Base-by-base conservation (phyloP, 2,797 vertebrate species). In the Podarcis lilfordi region DNA sequence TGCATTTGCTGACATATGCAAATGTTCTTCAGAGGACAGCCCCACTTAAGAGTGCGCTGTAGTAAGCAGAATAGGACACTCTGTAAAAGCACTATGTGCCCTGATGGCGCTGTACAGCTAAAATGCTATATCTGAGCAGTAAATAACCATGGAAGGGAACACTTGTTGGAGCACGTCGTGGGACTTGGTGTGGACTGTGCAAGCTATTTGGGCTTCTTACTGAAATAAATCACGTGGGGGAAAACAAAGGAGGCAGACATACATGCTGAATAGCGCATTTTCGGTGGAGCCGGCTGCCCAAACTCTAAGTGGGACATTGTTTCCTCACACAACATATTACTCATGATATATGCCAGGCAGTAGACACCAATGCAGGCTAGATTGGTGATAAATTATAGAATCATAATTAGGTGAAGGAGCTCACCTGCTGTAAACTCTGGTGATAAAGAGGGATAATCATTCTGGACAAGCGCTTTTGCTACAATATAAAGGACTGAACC, bases 301-400 rank as follows among this genome's bases (percentile, higher is more conserved):
- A 96, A 95, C 89, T 92, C 92, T 91, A 96, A 90, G 95, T 95
- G 93, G 93, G 88, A 84, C 92, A 55, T 88, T 88, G 91, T 89
- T 92, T 74, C 92, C 93, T 94, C 89, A 93, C 95, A 92, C 75
- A 64, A 78, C 88, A 84, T 84, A 85, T 89, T 91, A 93, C 90
- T 85, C 91, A 90, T 85, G 92, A 92, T 59, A 82, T 35, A 74
- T 23, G 17, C 72, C 27, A 93, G 91, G 88, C 27, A 91, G 89
- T 86, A 89, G 92, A 94, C 89, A 55, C 61, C 85, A 92, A 93
- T 92, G 89, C 92, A 81, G 91, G 61, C 71, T 92, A 96, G 94
- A 85, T 93, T 91, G 91, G 23, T 91, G 82, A 94, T 93, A 90
- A 80, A 94, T 94, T 80, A 75, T 91, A n/a, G 0, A 74, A 61